Evolutionary conservation across 2,113 vertebrate genomes (phyloP).

Genomic region (Delphinus delphis): DNA sequence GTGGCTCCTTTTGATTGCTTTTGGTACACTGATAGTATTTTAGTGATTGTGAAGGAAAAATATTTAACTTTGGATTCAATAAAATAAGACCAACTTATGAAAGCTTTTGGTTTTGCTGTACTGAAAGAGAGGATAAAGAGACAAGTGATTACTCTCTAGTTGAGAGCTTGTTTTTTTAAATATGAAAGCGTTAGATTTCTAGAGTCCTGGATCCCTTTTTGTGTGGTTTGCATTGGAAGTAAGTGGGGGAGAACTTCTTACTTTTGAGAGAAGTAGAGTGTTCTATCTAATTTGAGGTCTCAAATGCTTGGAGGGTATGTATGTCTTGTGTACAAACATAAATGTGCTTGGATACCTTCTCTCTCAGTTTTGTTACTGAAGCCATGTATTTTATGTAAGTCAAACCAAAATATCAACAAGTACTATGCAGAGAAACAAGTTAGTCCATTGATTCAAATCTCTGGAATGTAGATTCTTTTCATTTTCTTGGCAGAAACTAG

Average conservation of each 20-base stretch:
- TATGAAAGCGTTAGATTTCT: not conserved
- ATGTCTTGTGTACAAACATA: not conserved
- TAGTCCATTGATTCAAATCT: constrained; percentile 72
- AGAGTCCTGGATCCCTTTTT: not conserved
- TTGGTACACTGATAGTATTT: not conserved
- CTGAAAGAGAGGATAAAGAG: not conserved
- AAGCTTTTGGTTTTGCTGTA: not conserved
- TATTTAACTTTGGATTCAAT: constrained; percentile 14
- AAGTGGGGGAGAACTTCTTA: not conserved
- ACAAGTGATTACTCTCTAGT: not conserved
- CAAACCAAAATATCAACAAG: constrained; percentile 52
- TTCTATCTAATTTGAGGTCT: not conserved
- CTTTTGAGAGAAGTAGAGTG: constrained; percentile 31
- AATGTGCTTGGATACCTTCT: constrained; percentile 7
- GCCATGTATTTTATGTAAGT: constrained; percentile 54
- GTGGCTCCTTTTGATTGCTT: constrained; percentile 23
- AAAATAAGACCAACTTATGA: not conserved
- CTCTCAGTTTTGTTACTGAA: constrained; percentile 43
- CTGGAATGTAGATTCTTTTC: constrained; percentile 77
- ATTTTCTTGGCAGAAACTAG: constrained; percentile 72
- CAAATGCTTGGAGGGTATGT: not conserved
- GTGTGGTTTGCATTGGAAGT: not conserved
- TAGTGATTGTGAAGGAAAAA: constrained; percentile 35
- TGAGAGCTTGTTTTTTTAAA: constrained; percentile 5
- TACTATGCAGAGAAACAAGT: constrained; percentile 68